Conservation (phyloP, 2,888 invertebrate genomes). For the Epinotia bilunana region DNA sequence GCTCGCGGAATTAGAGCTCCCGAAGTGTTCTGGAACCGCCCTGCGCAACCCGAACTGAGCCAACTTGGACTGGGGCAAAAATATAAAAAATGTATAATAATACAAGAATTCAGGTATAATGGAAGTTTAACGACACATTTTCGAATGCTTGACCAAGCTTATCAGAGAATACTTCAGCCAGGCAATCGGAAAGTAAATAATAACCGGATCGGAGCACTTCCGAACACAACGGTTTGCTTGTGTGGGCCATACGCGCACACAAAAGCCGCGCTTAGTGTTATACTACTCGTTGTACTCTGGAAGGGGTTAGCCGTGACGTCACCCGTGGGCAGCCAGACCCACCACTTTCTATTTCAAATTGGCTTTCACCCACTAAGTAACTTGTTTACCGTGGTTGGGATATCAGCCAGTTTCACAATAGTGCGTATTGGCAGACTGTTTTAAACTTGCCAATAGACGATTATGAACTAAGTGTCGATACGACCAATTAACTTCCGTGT, state of each 20-base stretch:
- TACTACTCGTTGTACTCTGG: constrained; percentile 9
- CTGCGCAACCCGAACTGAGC: too few relatives aligned
- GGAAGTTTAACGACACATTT: background rate
- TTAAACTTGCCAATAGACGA: background rate
- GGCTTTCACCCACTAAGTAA: constrained; percentile 39
- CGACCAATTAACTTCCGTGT: too few relatives aligned
- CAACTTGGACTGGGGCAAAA: too few relatives aligned
- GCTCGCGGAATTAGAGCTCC: too few relatives aligned
- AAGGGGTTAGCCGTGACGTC: constrained; percentile 38
- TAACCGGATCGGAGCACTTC: too few relatives aligned
- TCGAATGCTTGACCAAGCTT: background rate
- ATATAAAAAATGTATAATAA: background rate
- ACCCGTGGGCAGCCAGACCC: constrained; percentile 5
- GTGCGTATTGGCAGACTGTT: background rate
- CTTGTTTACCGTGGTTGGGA: constrained; percentile 33
- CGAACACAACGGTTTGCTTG: too few relatives aligned
- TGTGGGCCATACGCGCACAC: too few relatives aligned
- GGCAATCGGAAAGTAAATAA: too few relatives aligned
- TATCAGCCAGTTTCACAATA: constrained; percentile 15
- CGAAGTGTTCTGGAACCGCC: too few relatives aligned
- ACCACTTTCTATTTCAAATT: constrained; percentile 42
- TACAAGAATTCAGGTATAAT: background rate
- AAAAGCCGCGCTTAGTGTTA: background rate
- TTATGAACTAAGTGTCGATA: too few relatives aligned
- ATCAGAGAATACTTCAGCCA: too few relatives aligned